These are phyloP conservation scores for Pogoniulus pusillus DNA, from an alignment of 2,797 vertebrate genomes.

Conservation along the genomic window DNA sequence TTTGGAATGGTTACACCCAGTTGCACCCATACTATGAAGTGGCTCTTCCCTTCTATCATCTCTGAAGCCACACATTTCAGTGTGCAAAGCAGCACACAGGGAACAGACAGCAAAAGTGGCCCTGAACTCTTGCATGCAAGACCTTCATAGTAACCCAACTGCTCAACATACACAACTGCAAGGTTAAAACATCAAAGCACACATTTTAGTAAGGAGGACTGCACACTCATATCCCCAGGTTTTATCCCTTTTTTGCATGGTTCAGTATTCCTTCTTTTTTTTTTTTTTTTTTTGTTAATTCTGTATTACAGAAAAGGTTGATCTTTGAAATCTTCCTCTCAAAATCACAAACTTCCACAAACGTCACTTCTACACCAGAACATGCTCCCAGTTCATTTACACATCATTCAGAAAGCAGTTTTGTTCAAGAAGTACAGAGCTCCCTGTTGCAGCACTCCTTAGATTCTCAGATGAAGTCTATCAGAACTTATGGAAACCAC, in stretches of 20 bases:
- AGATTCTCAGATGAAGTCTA: neutral
- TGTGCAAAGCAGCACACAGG: fast-evolving
- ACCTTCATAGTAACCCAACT: neutral
- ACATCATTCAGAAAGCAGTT: neutral
- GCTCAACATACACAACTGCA: neutral
- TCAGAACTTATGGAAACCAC: neutral
- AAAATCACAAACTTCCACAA: neutral
- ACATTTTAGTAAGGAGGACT: neutral
- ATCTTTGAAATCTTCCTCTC: neutral
- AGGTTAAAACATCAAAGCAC: neutral
- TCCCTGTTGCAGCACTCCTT: neutral
- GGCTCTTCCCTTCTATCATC: neutral
- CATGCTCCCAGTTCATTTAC: neutral
- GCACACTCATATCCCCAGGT: neutral
- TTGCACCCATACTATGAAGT: neutral
- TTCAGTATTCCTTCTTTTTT: neutral
- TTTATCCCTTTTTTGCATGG: neutral
- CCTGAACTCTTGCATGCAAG: neutral
- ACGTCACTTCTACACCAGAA: neutral
- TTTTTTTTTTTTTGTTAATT: neutral
- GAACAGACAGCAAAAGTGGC: neutral
- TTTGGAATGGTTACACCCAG: neutral
- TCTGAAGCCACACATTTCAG: neutral
- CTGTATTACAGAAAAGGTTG: neutral
- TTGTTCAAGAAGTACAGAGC: neutral